phyloP scores from a whole-genome alignment of 2,797 vertebrate species.

The Anguilla megastoma region DNA sequence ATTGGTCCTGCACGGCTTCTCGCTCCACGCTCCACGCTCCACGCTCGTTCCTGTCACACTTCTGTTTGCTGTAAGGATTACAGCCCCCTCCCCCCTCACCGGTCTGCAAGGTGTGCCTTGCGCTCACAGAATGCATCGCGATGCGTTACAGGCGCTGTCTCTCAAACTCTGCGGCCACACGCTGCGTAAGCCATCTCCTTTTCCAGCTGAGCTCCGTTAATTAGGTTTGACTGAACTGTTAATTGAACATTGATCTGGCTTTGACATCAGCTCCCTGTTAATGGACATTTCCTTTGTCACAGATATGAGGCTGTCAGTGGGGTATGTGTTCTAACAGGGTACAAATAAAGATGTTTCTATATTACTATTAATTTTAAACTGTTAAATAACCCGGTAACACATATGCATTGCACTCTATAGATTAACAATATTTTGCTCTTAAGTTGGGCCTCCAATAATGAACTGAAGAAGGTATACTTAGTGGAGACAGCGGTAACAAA shows the following conservation, averaged over 20 bases:
- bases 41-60: not conserved
- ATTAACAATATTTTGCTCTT: not conserved
- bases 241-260: slow-evolving; percentile 10
- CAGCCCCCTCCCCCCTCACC: not conserved
- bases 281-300: not conserved
- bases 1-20: not conserved
- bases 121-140: not conserved
- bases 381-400: not conserved
- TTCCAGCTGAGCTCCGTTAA: slow-evolving; percentile 1
- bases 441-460: not conserved
- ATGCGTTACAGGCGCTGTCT: not conserved
- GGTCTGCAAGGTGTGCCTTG: not conserved
- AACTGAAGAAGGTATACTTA: not conserved
- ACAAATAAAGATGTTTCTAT: not conserved
- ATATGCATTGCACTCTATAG: not conserved
- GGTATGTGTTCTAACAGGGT: not conserved
- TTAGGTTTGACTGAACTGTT: slow-evolving; percentile 17
- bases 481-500: not conserved
- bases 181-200: not conserved
- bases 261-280: not conserved
- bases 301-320: not conserved
- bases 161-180: not conserved
- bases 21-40: not conserved
- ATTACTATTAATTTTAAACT: not conserved
- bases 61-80: slow-evolving; percentile 20